Base-by-base conservation (phyloP, 2,888 invertebrate genomes). In the Linhomoeus sp. region DNA sequence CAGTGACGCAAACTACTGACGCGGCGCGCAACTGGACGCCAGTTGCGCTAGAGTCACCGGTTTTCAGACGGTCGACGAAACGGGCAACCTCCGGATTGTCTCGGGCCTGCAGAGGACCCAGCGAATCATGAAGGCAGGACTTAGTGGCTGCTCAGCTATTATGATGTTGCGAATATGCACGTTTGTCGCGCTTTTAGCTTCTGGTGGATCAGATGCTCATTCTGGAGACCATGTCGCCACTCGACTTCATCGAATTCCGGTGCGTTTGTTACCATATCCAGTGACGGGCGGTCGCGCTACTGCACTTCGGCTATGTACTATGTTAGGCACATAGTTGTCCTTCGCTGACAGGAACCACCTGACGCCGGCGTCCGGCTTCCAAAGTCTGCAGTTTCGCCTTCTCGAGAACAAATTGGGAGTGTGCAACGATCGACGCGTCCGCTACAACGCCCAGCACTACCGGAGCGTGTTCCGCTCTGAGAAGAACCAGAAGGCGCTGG, bases 361-460 rank as follows among this genome's bases (percentile, higher is more conserved):
- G n/a, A n/a, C n/a, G 15, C 85, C 94, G 0, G 90, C 94, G 0
- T 94, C 94, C 0, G 97, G 97, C 1, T 97, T 97, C 66, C 97
- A 97, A 66, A 92, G 90, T 60, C 69, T 90, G 36, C 71, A 97
- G 67, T 97, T 97, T 67, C 77, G 97, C 19, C 71, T 97, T 22
- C 70, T 97, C 47, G 97, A 97, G 70, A 97, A 94, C 65, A 94
- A 92, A 61, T 64, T 77, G n/a, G 77, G 77, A 33, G 65, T 77
- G 1, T 67, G 68, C 56, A 69, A 81, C 66, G 85, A 86, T 46
- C 76, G 83, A 53, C 76, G 94, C 1, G 84, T 88, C 1, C 81
- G 83, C 61, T 92, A 90, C 69, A 90, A 88, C 66, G 85, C 87
- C 65, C 80, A 80, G 58, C 69, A 74, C 55, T 94, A 94, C 68